Evolutionary conservation across 2,797 vertebrate species (phyloP).

Genomic region (Ctenopoma kingsleyae): DNA sequence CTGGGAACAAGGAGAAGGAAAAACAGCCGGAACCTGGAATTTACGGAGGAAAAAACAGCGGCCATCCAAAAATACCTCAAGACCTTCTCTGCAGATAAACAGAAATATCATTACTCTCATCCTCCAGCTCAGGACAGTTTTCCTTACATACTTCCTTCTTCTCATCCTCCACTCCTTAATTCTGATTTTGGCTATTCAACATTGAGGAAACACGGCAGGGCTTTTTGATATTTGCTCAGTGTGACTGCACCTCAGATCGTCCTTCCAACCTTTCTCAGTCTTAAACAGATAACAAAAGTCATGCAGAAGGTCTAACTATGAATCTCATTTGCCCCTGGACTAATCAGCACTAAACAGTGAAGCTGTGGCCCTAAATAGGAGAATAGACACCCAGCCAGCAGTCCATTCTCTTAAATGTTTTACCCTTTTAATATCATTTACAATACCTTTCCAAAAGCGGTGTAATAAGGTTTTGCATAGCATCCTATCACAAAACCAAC

Average conservation of each 20-base stretch:
- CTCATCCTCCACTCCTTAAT: slow-evolving; percentile 44
- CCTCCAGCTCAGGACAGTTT: slow-evolving; percentile 58
- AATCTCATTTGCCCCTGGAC: slow-evolving; percentile 33
- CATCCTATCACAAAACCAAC: neutral
- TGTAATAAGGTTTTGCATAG: neutral
- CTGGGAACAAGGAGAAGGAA: slow-evolving; percentile 87
- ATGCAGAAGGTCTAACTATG: slow-evolving; percentile 41
- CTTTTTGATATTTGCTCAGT: slow-evolving; percentile 15
- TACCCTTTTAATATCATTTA: neutral
- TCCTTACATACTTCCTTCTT: slow-evolving; percentile 68
- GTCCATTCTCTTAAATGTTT: slow-evolving; percentile 16
- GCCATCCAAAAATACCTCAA: slow-evolving; percentile 86
- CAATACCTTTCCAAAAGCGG: slow-evolving; percentile 29
- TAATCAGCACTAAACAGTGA: slow-evolving; percentile 45
- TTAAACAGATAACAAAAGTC: slow-evolving; percentile 41
- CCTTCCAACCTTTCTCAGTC: neutral
- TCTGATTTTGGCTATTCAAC: slow-evolving; percentile 15
- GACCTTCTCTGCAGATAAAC: slow-evolving; percentile 86
- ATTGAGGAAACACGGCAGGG: slow-evolving; percentile 29
- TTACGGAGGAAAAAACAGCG: slow-evolving; percentile 88
- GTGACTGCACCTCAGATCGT: slow-evolving; percentile 21
- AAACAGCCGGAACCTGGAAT: slow-evolving; percentile 89
- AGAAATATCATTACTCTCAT: slow-evolving; percentile 84
- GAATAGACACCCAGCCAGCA: slow-evolving; percentile 2
- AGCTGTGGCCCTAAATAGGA: slow-evolving; percentile 15